phyloP scores from a whole-genome alignment of 2,888 invertebrate species.

The Aelia acuminata region DNA sequence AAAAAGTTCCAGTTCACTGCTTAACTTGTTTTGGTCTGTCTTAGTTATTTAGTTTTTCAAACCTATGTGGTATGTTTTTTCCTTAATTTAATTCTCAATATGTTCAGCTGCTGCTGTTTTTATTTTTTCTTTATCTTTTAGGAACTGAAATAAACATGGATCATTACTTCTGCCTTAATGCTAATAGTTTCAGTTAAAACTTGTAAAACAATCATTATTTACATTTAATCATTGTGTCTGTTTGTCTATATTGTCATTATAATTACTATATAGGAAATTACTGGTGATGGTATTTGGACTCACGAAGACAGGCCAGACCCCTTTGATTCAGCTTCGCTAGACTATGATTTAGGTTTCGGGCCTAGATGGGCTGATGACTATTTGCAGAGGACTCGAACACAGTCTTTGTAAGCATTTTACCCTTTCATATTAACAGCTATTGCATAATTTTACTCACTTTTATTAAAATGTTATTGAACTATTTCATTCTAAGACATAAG shows the following conservation, averaged over 20 bases:
- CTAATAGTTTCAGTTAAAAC: not conserved
- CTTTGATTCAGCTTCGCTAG: conserved; percentile 68
- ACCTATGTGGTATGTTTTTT: no score
- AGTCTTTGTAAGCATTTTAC: conserved; percentile 10
- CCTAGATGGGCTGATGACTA: conserved; percentile 79
- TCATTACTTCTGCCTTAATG: not conserved
- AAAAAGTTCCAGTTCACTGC: no score
- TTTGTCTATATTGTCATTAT: not conserved
- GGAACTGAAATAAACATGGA: no score
- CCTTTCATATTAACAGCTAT: not conserved
- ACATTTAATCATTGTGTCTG: not conserved
- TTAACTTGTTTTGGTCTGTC: no score
- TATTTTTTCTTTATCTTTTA: no score
- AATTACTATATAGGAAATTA: conserved; percentile 56
- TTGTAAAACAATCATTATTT: not conserved
- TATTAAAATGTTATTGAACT: not conserved
- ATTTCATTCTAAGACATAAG: not conserved
- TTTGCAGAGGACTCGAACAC: conserved; percentile 68
- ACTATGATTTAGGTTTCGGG: conserved; percentile 70
- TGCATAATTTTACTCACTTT: not conserved
- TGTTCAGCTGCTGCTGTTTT: no score
- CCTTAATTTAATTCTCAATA: no score
- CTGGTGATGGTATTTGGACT: conserved; percentile 70
- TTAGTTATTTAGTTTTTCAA: no score
- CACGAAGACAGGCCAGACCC: conserved; percentile 68